These are phyloP conservation scores for Oscheius sp. DNA, from an alignment of 2,888 invertebrate species.

Conservation along the genomic window DNA sequence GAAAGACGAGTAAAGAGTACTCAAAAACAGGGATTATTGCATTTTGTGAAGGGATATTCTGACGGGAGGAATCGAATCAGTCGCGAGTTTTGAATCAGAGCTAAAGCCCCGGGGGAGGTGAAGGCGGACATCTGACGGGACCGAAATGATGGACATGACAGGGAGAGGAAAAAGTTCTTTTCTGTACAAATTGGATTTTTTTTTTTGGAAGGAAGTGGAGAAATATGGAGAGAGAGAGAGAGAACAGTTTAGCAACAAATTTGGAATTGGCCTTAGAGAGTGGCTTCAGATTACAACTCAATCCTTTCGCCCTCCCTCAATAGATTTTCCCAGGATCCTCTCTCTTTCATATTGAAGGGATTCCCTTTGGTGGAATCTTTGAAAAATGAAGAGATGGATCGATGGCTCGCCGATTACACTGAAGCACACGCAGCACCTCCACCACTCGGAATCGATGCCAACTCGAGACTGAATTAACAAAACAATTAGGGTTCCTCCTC, in stretches of 20 bases:
- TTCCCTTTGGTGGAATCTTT: background rate
- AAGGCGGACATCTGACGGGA: constrained; percentile 18
- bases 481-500: constrained; percentile 2
- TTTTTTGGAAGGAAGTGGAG: background rate
- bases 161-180: background rate
- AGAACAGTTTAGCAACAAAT: background rate
- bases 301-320: background rate
- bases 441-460: constrained; percentile 23
- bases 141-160: constrained; percentile 25
- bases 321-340: no score
- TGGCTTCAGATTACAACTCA: background rate
- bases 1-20: background rate
- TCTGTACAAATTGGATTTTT: no score
- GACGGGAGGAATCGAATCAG: constrained; percentile 4
- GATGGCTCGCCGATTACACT: constrained; percentile 28
- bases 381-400: constrained; percentile 26
- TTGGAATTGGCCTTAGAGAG: background rate
- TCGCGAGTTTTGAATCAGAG: constrained; percentile 20
- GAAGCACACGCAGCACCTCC: constrained; percentile 11
- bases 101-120: constrained; percentile 12
- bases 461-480: constrained; percentile 16
- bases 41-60: background rate
- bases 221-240: background rate
- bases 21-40: background rate
- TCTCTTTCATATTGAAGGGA: background rate